Percentiles rank a stretch among this genome's conserved stretches.
Evolutionary conservation across 2,888 invertebrate species (phyloP).

Genomic region (Drosophila gaucha): DNA sequence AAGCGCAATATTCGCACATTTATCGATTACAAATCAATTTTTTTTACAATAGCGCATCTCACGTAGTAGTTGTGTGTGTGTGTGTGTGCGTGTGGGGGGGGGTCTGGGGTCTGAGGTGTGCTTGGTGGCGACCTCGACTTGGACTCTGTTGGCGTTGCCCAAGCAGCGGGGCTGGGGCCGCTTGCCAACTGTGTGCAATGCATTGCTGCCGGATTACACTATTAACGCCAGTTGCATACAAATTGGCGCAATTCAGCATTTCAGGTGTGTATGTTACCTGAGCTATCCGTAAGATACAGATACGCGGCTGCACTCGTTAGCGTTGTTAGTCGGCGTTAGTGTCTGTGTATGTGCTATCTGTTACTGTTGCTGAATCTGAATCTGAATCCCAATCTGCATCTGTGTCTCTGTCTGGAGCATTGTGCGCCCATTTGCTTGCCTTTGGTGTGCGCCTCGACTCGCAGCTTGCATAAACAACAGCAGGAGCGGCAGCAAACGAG

Average conservation of each 20-base stretch:
- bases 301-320: slow-evolving; percentile 72
- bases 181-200: slow-evolving; percentile 62
- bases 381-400: slow-evolving; percentile 19
- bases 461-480: slow-evolving; percentile 72
- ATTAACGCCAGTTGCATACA: slow-evolving; percentile 78
- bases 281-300: slow-evolving; percentile 66
- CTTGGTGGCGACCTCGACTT: slow-evolving; percentile 53
- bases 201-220: slow-evolving; percentile 78
- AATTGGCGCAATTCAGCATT: slow-evolving; percentile 75
- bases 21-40: slow-evolving; percentile 80
- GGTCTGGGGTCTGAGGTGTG: slow-evolving; percentile 5
- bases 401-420: slow-evolving; percentile 45
- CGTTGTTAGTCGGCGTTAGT: slow-evolving; percentile 31
- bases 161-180: slow-evolving; percentile 8
- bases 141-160: slow-evolving; percentile 42
- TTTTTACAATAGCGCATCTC: slow-evolving; percentile 73
- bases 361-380: slow-evolving; percentile 26
- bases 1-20: slow-evolving; percentile 70
- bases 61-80: slow-evolving; percentile 47
- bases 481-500: slow-evolving; percentile 36
- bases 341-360: slow-evolving; percentile 1
- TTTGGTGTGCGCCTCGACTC: slow-evolving; percentile 26
- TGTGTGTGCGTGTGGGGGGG: neutral
- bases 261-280: slow-evolving; percentile 36
- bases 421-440: slow-evolving; percentile 59